These are phyloP conservation scores for Crossoptilon crossoptilon DNA, from an alignment of 2,797 vertebrate genomes.

Conservation along the genomic window DNA sequence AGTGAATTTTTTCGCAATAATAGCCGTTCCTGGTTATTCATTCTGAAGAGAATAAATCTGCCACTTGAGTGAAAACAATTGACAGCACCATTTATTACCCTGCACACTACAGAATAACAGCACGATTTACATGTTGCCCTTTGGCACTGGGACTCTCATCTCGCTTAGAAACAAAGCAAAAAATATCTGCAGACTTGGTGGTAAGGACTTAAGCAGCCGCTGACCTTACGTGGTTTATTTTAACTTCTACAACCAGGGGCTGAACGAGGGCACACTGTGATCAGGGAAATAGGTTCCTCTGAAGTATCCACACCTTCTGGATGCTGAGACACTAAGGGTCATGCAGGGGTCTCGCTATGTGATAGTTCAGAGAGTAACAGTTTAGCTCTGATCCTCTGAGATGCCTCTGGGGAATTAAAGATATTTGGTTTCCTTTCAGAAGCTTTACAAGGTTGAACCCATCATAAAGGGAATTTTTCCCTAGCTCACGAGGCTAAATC, in stretches of 20 bases:
- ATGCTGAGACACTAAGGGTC: slow-evolving; percentile 48
- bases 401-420: slow-evolving; percentile 39
- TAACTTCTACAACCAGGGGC: not conserved
- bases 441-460: slow-evolving; percentile 25
- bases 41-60: slow-evolving; percentile 75
- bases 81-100: slow-evolving; percentile 80
- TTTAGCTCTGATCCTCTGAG: slow-evolving; percentile 45
- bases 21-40: slow-evolving; percentile 47
- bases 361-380: slow-evolving; percentile 44
- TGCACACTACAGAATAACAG: slow-evolving; percentile 70
- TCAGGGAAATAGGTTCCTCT: slow-evolving; percentile 22
- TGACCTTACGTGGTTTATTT: slow-evolving; percentile 60
- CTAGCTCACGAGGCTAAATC: slow-evolving; percentile 11
- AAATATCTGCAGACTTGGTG: slow-evolving; percentile 32
- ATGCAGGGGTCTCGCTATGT: slow-evolving; percentile 20
- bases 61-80: slow-evolving; percentile 75
- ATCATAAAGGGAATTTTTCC: slow-evolving; percentile 8
- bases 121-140: slow-evolving; percentile 78
- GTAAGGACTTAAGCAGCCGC: slow-evolving; percentile 39
- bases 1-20: slow-evolving; percentile 71
- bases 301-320: slow-evolving; percentile 29
- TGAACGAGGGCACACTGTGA: not conserved
- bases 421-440: slow-evolving; percentile 60
- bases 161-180: slow-evolving; percentile 48
- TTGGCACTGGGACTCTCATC: slow-evolving; percentile 53